Percentiles rank a stretch among this genome's conserved stretches.
phyloP scores from a whole-genome alignment of 2,113 vertebrate species.

The Odocoileus virginianus region DNA sequence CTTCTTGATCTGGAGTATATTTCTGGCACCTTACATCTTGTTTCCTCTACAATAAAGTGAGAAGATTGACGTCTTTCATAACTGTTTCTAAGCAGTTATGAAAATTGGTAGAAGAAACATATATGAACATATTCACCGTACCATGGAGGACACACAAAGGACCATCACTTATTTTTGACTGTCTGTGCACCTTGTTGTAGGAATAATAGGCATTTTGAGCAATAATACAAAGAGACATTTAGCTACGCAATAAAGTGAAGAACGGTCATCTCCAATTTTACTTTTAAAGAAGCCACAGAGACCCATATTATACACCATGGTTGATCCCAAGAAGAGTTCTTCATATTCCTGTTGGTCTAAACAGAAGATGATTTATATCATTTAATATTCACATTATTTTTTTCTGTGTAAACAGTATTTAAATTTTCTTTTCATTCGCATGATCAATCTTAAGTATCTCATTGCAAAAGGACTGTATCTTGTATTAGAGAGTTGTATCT shows the following conservation, averaged over 20 bases:
- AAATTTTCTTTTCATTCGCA: background rate
- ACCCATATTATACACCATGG: rapidly evolving
- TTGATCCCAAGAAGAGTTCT: background rate
- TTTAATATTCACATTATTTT: background rate
- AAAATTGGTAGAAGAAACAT: background rate
- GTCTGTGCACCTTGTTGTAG: too few relatives aligned
- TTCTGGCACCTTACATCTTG: background rate
- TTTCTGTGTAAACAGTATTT: background rate
- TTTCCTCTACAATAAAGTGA: background rate
- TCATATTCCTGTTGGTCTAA: background rate
- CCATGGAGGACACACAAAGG: background rate
- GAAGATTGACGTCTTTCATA: background rate
- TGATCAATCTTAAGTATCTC: background rate
- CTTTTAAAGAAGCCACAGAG: background rate
- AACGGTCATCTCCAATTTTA: background rate
- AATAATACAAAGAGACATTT: background rate
- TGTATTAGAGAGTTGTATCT: background rate
- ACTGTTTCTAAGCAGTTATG: background rate
- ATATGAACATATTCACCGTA: background rate
- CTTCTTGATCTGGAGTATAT: background rate
- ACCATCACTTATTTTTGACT: background rate
- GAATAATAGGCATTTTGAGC: background rate
- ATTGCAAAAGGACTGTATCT: background rate
- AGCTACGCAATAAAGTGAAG: background rate
- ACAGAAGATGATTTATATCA: background rate